Evolutionary conservation across 1,140 invertebrate species (phyloP).

Genomic region (Steinernema feltiae): DNA sequence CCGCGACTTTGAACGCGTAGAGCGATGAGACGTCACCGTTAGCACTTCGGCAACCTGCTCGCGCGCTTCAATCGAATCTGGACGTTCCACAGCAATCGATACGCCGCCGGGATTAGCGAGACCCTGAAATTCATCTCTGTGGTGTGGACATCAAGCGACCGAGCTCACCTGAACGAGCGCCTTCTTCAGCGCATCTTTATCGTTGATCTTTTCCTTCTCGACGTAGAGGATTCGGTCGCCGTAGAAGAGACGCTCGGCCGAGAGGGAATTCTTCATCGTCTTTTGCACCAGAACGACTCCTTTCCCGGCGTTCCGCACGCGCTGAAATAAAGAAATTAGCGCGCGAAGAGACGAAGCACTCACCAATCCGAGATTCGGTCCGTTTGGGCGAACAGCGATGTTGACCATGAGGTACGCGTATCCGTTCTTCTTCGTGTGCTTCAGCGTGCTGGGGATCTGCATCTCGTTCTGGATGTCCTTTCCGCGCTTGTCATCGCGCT

Average conservation of each 20-base stretch:
- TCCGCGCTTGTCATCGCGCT: conserved; percentile 8
- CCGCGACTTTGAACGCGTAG: background rate
- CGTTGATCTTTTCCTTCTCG: background rate
- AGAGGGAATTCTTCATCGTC: background rate
- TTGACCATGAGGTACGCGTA: background rate
- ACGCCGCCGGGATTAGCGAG: background rate
- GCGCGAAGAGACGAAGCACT: background rate
- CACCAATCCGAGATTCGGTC: background rate
- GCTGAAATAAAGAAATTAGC: background rate
- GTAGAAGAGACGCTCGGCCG: background rate
- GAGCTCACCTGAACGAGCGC: background rate
- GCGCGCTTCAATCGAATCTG: conserved; percentile 2
- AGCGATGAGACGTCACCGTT: background rate
- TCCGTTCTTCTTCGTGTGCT: background rate
- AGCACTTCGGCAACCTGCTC: conserved; percentile 5
- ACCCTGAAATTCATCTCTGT: background rate
- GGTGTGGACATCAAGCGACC: background rate
- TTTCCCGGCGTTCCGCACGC: background rate
- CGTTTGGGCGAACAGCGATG: background rate
- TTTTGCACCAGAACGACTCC: background rate
- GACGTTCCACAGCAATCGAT: background rate
- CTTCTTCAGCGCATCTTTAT: background rate
- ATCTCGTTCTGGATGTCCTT: background rate
- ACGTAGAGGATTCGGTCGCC: conserved; percentile 2
- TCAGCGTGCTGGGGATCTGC: background rate